Conservation (phyloP, 2,113 vertebrate species). For the Burhinus bistriatus region DNA sequence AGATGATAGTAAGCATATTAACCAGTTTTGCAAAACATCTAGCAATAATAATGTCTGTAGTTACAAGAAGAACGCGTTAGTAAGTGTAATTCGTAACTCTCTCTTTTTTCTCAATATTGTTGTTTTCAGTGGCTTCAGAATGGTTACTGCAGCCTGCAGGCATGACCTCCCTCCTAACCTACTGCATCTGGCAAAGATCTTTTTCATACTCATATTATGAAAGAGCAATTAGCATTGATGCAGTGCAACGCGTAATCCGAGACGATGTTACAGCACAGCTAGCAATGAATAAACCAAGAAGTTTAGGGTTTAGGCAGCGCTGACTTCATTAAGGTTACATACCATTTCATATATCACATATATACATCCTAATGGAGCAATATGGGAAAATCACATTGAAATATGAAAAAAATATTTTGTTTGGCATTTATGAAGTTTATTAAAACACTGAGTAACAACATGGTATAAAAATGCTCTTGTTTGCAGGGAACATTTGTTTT, state of each 20-base stretch:
- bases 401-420: background rate
- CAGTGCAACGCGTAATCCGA: background rate
- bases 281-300: background rate
- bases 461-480: constrained; percentile 71
- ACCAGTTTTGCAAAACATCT: background rate
- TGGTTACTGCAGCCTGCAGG: background rate
- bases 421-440: constrained; percentile 74
- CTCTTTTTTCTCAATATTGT: background rate
- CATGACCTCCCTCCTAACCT: background rate
- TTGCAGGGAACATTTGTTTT: constrained; percentile 79
- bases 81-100: background rate
- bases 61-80: constrained; percentile 2
- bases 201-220: background rate
- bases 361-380: background rate
- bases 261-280: background rate
- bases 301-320: background rate
- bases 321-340: background rate
- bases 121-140: background rate
- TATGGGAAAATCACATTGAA: constrained; percentile 17
- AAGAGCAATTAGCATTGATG: constrained; percentile 6
- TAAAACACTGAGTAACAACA: constrained; percentile 73
- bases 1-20: background rate
- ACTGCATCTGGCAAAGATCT: background rate
- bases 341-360: background rate
- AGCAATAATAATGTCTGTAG: constrained; percentile 10